A percentile compares a stretch with the other conserved stretches of the same genome.
Conservation (phyloP, 1,140 invertebrate species). For the Sarcophaga peregrina region DNA sequence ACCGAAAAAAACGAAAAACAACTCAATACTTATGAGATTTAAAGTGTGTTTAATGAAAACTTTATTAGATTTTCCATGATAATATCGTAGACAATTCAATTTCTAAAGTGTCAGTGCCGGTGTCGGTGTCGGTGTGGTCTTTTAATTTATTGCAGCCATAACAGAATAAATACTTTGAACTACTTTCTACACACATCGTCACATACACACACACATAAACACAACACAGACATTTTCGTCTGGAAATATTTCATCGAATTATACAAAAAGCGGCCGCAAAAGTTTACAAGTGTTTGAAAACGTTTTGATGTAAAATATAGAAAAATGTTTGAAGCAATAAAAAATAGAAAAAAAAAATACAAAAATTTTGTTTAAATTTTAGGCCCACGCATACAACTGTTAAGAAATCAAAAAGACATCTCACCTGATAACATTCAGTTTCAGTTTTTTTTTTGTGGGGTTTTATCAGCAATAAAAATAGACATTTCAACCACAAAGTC, state of each 20-base stretch:
- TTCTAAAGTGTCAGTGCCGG: not conserved
- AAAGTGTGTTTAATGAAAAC: not conserved
- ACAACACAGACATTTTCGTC: no score
- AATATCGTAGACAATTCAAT: not conserved
- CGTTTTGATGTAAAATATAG: not conserved
- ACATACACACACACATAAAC: not conserved
- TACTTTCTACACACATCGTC: not conserved
- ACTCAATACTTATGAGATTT: not conserved
- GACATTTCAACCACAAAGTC: no score
- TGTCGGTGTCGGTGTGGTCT: not conserved
- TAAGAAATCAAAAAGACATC: no score
- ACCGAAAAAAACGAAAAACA: not conserved
- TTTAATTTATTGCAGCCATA: not conserved
- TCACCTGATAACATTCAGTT: no score
- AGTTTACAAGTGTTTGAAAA: not conserved
- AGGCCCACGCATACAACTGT: no score
- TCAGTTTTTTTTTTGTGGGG: no score
- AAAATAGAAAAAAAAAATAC: not conserved
- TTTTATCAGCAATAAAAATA: no score
- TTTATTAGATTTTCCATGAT: not conserved
- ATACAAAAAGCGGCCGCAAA: not conserved
- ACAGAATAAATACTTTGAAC: conserved; percentile 15
- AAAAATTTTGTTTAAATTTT: no score
- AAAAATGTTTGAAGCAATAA: not conserved
- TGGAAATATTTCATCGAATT: not conserved